Percentiles rank a stretch among this genome's conserved stretches.
Conservation (phyloP, 2,888 invertebrate species). For the Trilocha varians region DNA sequence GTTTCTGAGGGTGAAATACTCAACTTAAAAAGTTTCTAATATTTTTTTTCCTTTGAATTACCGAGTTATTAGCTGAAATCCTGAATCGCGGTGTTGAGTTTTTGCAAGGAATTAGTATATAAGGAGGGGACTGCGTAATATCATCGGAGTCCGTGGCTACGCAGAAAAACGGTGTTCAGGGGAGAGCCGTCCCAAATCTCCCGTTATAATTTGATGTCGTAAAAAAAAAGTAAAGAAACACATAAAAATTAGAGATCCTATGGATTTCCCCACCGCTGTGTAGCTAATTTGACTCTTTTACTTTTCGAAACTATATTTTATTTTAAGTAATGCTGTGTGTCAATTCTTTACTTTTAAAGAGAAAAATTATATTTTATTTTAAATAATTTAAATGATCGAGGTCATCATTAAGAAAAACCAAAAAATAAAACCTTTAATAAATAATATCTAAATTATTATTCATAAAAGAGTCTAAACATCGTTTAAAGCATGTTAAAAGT, state of each 20-base stretch:
- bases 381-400: no score
- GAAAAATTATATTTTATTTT: no score
- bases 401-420: no score
- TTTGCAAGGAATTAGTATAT: background rate
- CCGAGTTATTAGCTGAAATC: constrained; percentile 1
- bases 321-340: no score
- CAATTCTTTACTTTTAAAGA: no score
- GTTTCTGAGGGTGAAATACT: background rate
- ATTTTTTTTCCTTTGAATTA: background rate
- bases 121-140: background rate
- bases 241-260: background rate
- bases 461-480: no score
- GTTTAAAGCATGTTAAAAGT: no score
- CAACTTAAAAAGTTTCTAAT: background rate
- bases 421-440: no score
- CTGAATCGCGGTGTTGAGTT: constrained; percentile 6
- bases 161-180: background rate
- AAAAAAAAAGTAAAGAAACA: constrained; percentile 1
- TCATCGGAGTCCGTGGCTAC: constrained; percentile 5
- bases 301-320: background rate
- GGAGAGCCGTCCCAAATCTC: constrained; percentile 1
- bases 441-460: no score
- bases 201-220: background rate
- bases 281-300: constrained; percentile 8
- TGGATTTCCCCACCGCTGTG: background rate